phyloP scores from a whole-genome alignment of 2,113 vertebrate species.

The Corapipo altera region DNA sequence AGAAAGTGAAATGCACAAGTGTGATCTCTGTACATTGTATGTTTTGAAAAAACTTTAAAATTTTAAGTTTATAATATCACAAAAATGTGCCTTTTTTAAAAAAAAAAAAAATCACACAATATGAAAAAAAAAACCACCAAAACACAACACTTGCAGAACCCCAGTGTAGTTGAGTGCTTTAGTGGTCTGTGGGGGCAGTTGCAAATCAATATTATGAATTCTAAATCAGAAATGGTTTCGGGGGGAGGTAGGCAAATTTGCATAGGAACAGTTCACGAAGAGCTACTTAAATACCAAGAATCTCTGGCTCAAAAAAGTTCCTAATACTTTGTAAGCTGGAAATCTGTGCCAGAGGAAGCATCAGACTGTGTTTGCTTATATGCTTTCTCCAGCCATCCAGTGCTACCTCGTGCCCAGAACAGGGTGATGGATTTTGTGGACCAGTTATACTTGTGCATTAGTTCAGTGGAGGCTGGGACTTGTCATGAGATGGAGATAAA shows the following conservation, averaged over 20 bases:
- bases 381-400: not conserved
- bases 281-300: not conserved
- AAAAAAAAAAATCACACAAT: not conserved
- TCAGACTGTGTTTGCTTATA: not conserved
- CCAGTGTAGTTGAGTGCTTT: not conserved
- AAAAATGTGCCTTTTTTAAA: no score
- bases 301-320: not conserved
- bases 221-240: not conserved
- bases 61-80: not conserved
- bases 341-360: not conserved
- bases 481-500: not conserved
- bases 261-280: not conserved
- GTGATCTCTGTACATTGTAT: not conserved
- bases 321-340: not conserved
- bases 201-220: not conserved
- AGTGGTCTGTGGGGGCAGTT: not conserved
- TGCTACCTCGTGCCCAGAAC: not conserved
- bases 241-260: not conserved
- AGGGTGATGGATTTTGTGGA: not conserved
- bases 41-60: not conserved
- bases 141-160: not conserved
- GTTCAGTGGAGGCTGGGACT: not conserved
- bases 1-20: not conserved
- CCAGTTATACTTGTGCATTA: rapidly evolving
- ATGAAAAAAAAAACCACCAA: not conserved